Evolutionary conservation across 1,140 invertebrate species (phyloP), one percentile per base, ranked within the genome.

Genomic region (Trichonephila clavipes): DNA sequence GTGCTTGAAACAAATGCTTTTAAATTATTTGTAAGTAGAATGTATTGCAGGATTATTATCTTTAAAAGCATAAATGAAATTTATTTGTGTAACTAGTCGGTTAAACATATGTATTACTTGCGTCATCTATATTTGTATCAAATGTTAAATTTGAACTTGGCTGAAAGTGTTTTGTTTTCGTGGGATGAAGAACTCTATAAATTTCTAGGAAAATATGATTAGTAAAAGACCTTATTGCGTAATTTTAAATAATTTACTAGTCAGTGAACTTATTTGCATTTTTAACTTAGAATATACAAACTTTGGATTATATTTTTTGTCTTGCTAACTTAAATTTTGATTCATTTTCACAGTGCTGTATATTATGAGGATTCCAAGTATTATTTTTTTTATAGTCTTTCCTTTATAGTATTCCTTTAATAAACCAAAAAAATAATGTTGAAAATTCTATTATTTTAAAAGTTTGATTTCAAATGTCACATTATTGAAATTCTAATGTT

Each of bases 161-260:
- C 72, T 77, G 72, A 77, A 77, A 77, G 24, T 77, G 6, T 40
- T 4, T 77, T 40, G 28, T 28, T 77, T 77, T 77, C 72, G 28
- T 77, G 72, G 72, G 72, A 77, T 77, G 72, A 77, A 69, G 19
- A 69, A 77, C 72, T 77, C 28, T 16, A 40, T 40, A 77, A 77
- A 77, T 34, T 18, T 10, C 34, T 18, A 18, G 28, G 28, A 77
- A 77, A 77, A 34, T 34, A 51, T 51, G 16, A 77, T 40, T 18
- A 77, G 16, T 77, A 28, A 77, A 40, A 28, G 28, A 19, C 28
- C 4, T 77, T 77, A 77, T 77, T 34, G 51, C 34, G 40, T 77
- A 18, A 77, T 40, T 77, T 77, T 77, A 77, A 77, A 77, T 77
- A 77, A 77, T 77, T 34, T 77, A 7, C 72, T 77, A 77, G 72